Base-by-base conservation (phyloP, 2,113 vertebrate genomes). In the Nothoprocta perdicaria region DNA sequence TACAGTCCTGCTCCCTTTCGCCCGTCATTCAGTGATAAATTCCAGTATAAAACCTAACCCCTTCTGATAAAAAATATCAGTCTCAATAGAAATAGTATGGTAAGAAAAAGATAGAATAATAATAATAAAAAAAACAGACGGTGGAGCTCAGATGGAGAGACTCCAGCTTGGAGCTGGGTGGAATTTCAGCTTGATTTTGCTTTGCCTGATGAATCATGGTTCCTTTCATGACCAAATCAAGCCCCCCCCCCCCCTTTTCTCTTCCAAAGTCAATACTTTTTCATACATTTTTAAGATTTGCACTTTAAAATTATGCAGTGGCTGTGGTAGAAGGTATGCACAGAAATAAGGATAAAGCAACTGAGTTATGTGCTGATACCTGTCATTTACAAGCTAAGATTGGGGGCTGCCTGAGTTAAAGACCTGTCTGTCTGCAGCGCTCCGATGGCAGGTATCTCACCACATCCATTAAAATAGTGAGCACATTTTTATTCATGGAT, bases 261-360 rank as follows among this genome's bases (percentile, higher is more conserved):
- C 55, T 81, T 86, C 73, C 57, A 74, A 80, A 95, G 86, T 45
- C 79, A 79, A 48, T 71, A 27, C n/a, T 71, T 75, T 52, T 88
- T 57, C 79, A n/a, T 91, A 79, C 86, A 78, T 72, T 94, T 38
- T 91, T 95, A 63, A 87, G 90, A 94, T 92, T 94, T 97, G 97
- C 97, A 98, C 97, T 97, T 98, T 98, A 98, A 96, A 96, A 87
- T 96, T 81, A 86, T 86, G 93, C 94, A 95, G 86, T 97, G 96
- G 93, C 94, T 96, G 88, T 92, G 88, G 90, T 86, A 12, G 72
- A 78, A 91, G 92, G 63, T 62, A 63, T 23, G 90, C 50, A 45
- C 26, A 73, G 27, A 83, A 50, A 53, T 38, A 86, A 61, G 57
- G 73, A 43, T 80, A 45, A 84, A 72, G 48, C 53, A 63, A 76